Base-by-base conservation (phyloP, 2,888 invertebrate genomes). In the Lasiommata megera region DNA sequence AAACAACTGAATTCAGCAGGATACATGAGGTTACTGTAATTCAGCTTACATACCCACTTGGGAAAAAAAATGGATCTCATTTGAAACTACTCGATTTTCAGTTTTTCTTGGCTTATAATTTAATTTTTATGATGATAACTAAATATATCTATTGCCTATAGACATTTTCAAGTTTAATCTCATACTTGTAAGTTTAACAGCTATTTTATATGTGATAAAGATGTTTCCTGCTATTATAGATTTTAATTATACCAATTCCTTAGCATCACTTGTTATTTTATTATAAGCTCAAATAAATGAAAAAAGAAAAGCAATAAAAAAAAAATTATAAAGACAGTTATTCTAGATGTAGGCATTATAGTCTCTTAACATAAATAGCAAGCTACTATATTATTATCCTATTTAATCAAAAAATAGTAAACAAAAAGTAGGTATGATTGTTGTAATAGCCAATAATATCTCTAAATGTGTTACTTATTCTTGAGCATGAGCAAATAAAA, bases 401-500 rank as follows among this genome's bases (percentile, higher is more conserved):
- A 14, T 46, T 29, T 9, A 29, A 12, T 7, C 14, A 14, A 46
- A 29, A 14, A 12, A 23, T 23, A 23, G 23, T 3, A 23, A n/a
- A n/a, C n/a, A n/a, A 23, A 23, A 23, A 23, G 5, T 23, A 23
- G 23, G 23, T 23, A 23, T 23, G 23, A 23, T 23, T 23, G 23
- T 23, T 23, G 23, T 23, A 23, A 23, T 23, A 23, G 5, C 11
- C 34, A 34, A 9, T 3, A 34, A 11, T 34, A 1, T 34, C 11
- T 34, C 23, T 7, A 28, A 2, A 28, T 6, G 1, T 12, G 6
- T 28, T 8, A 43, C 23, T 28, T 12, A 23, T 43, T 43, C 14
- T 53, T 55, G 37, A 37, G 62, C 62, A 62, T 58, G 17, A 54
- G 40, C 17, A 54, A 53, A 58, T 60, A 62, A 58, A 61, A 29